These are phyloP conservation scores for Imbricaverruca yamaguchii DNA, from an alignment of 2,888 invertebrate species.

Conservation along the genomic window DNA sequence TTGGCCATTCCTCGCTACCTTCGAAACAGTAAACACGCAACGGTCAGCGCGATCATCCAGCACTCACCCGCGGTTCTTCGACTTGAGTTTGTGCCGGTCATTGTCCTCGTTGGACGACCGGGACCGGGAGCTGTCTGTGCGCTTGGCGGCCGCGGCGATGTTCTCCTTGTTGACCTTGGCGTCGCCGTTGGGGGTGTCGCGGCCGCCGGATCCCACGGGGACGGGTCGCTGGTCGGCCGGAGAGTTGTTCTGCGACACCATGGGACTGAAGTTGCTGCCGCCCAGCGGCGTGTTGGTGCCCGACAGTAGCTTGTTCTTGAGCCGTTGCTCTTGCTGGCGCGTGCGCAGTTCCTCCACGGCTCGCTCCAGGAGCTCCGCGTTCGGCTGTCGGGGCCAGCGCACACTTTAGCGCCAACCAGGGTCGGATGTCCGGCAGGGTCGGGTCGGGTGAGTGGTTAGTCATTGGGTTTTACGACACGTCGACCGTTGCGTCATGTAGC, in stretches of 20 bases:
- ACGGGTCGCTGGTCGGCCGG: background rate
- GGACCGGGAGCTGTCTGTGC: background rate
- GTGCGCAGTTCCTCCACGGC: conserved; percentile 62
- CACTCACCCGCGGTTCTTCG: background rate
- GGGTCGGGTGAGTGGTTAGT: too few relatives aligned
- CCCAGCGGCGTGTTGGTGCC: conserved; percentile 16
- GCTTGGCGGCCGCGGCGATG: background rate
- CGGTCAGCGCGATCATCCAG: too few relatives aligned
- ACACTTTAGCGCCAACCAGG: too few relatives aligned
- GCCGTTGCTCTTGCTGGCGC: conserved; percentile 35
- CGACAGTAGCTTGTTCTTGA: conserved; percentile 28
- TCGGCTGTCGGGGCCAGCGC: conserved; percentile 49
- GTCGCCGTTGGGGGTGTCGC: conserved; percentile 1
- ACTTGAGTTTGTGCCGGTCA: background rate
- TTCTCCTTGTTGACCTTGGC: conserved; percentile 2
- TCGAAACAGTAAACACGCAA: too few relatives aligned
- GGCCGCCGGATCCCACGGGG: background rate
- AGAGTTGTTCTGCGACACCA: background rate
- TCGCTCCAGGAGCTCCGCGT: conserved; percentile 63
- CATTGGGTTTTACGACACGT: too few relatives aligned
- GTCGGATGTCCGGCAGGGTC: too few relatives aligned
- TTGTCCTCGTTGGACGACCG: background rate
- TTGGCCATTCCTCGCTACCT: too few relatives aligned
- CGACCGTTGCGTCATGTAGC: too few relatives aligned
- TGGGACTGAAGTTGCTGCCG: background rate